Evolutionary conservation across 2,797 vertebrate genomes (phyloP).

Genomic region (Malurus splendens): DNA sequence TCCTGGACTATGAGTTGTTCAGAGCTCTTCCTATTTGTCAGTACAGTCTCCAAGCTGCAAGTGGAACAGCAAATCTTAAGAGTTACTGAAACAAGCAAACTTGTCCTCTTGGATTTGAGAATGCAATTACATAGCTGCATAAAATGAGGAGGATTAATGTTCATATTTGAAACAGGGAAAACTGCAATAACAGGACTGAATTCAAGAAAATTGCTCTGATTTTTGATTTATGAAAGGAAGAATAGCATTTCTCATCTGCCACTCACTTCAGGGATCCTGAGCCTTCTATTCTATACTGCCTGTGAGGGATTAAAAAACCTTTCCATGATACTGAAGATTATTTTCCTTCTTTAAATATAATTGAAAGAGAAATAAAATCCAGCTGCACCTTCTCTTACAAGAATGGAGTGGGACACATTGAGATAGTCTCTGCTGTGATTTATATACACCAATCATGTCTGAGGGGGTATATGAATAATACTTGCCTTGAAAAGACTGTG

Average conservation of each 20-base stretch:
- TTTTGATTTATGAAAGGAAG: conserved; percentile 1
- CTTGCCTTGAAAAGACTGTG: neutral
- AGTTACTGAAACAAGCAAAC: neutral
- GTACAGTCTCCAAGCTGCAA: neutral
- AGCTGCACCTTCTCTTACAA: neutral
- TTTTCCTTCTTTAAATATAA: conserved; percentile 17
- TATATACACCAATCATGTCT: neutral
- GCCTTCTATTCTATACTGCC: neutral
- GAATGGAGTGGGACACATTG: neutral
- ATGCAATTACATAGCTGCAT: neutral
- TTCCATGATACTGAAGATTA: neutral
- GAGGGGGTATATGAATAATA: neutral
- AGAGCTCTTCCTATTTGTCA: neutral
- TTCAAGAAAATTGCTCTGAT: neutral
- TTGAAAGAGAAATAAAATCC: conserved; percentile 13
- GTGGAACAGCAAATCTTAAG: neutral
- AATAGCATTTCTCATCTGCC: neutral
- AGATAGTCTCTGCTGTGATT: neutral
- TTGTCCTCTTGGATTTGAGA: neutral
- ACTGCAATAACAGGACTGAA: neutral
- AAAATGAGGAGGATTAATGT: neutral
- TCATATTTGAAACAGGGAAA: neutral
- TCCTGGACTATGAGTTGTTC: neutral
- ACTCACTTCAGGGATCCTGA: neutral
- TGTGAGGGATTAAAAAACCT: conserved; percentile 2